Evolutionary conservation across 2,797 vertebrate genomes (phyloP), one percentile per base, ranked within the genome.

Genomic region (Esox lucius): DNA sequence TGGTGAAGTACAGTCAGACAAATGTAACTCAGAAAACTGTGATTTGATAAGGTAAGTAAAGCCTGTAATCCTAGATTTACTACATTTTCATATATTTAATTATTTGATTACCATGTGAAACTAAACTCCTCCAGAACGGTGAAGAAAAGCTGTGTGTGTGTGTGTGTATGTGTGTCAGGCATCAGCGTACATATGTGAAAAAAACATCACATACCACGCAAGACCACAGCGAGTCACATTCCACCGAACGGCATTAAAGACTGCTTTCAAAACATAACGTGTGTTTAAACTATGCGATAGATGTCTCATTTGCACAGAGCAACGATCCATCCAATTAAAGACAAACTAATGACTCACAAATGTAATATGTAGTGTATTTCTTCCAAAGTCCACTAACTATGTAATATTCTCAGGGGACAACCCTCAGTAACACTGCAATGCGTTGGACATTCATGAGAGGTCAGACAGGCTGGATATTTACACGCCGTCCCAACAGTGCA

Each of bases 241-340:
- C 31, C 24, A 65, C 13, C 31, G 3, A 66, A 33, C 1, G 16
- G 28, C 26, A 13, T 64, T 64, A 1, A 28, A 64, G 49, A 46
- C 5, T 48, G 39, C 33, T 15, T 68, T 22, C 13, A 24, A 22
- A 8, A 33, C 42, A 26, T 13, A 33, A 53, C 1, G 6, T 33
- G 15, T 35, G 33, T 59, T 79, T 65, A 82, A 84, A 86, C 75
- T 75, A 70, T 71, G 22, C 51, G 68, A 26, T 46, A 6, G 24
- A 22, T 49, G 13, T 48, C 42, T 48, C 11, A 49, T 69, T 49
- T 68, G 72, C 28, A 28, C 15, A 9, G 46, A 53, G 24, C 39
- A 19, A 6, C 72, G 67, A 68, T 75, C 76, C 70, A 33, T 48
- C 28, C 1, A 73, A 24, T 31, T 17, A 13, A 24, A 26, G 24